A percentile compares a stretch with the other conserved stretches of the same genome.
These are phyloP conservation scores for Petromus typicus DNA, from an alignment of 2,113 vertebrate species.

Conservation along the genomic window DNA sequence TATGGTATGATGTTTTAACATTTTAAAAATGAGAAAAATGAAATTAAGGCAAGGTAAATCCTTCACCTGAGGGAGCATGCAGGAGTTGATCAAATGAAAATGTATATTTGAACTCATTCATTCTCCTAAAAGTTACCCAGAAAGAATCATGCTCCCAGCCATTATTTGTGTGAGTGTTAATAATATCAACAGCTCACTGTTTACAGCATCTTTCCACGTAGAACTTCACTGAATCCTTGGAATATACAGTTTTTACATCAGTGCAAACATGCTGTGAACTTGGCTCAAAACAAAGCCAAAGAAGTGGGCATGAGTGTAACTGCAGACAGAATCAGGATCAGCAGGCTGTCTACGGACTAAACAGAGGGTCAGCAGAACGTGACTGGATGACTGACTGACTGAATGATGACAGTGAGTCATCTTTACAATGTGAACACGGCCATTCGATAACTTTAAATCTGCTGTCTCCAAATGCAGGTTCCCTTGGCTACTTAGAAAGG, in stretches of 20 bases:
- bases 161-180: not conserved
- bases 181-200: not conserved
- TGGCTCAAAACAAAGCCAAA: not conserved
- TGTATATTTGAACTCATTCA: not conserved
- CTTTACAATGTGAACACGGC: slow-evolving; percentile 2
- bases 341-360: not conserved
- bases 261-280: not conserved
- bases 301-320: not conserved
- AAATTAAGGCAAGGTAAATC: slow-evolving; percentile 7
- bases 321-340: slow-evolving; percentile 3
- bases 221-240: not conserved
- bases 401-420: not conserved
- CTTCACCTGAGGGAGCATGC: not conserved
- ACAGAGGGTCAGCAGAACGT: not conserved
- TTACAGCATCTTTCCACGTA: not conserved
- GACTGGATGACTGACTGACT: not conserved
- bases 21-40: not conserved
- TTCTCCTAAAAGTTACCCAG: not conserved
- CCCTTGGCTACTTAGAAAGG: slow-evolving; percentile 8
- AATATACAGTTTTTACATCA: not conserved
- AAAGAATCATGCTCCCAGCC: not conserved
- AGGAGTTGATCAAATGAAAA: slow-evolving; percentile 18
- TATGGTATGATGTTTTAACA: not conserved
- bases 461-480: not conserved
- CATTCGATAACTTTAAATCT: not conserved